Base-by-base conservation (phyloP, 2,888 invertebrate genomes). In the Autographa pulchrina region DNA sequence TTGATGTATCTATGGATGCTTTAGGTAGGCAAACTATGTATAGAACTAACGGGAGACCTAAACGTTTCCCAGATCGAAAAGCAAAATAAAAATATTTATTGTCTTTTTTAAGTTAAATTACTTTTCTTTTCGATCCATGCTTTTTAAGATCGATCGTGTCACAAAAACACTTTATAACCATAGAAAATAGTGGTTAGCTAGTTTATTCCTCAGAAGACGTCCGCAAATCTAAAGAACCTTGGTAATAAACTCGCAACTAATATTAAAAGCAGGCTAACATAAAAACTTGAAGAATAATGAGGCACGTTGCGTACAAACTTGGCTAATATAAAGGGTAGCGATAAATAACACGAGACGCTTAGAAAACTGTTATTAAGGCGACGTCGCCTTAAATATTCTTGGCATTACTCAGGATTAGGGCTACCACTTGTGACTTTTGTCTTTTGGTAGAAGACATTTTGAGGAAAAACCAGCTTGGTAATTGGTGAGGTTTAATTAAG, bases 301-400 rank as follows among this genome's bases (percentile, higher is more conserved):
- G 83, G 25, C 68, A 68, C 56, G 68, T 54, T 63, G 66, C 56
- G 72, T 73, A 48, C 54, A 72, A 78, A 78, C 69, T 81, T 71
- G 71, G 70, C 48, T 66, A 70, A 73, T 75, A 75, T 75, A 62
- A 68, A 68, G 65, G 35, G 18, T 43, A 62, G 63, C 75, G 73
- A 83, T 83, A 83, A 83, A 83, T 83, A 83, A 83, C 78, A 75
- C 85, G 83, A 20, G 54, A 70, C 83, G 75, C 72, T 83, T 83
- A 81, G 74, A 81, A 83, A 85, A 83, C 77, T 83, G 83, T 83
- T 83, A 83, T 83, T 83, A 83, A 78, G 77, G 67, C 70, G 48
- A 62, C 73, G 74, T 73, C 77, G 82, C 72, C 82, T 85, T 83
- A 85, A 83, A 83, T 83, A 83, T 83, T 83, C 85, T 81, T 78